Evolutionary conservation across 2,888 invertebrate species (phyloP).

Genomic region (Timema podura): DNA sequence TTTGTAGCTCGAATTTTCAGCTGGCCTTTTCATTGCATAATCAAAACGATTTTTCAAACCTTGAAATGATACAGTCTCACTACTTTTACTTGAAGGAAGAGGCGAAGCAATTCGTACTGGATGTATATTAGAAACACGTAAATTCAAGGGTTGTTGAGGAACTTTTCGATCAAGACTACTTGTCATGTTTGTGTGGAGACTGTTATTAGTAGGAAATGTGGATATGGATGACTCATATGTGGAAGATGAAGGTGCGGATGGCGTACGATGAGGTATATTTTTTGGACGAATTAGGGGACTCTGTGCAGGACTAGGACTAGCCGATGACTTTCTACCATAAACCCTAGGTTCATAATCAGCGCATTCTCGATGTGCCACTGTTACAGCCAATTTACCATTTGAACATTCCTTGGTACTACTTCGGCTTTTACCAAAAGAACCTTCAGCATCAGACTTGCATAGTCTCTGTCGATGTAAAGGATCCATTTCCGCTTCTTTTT

Average conservation of each 20-base stretch:
- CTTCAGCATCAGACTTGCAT: constrained; percentile 42
- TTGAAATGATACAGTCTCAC: not conserved
- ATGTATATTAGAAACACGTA: not conserved
- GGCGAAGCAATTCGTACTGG: constrained; percentile 6
- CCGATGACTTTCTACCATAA: constrained; percentile 32
- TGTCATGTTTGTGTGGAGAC: not conserved
- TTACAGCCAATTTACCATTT: constrained; percentile 31
- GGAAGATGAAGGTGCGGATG: constrained; percentile 6
- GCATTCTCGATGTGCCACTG: constrained; percentile 34
- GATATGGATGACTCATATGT: not conserved
- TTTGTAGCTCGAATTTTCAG: too few relatives aligned
- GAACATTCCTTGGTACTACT: not conserved
- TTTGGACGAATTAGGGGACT: constrained; percentile 35
- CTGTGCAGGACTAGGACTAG: constrained; percentile 37
- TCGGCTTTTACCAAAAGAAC: constrained; percentile 20
- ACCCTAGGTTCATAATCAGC: constrained; percentile 16
- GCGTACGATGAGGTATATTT: constrained; percentile 22
- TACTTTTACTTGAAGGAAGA: constrained; percentile 6
- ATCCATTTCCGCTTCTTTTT: constrained; percentile 51
- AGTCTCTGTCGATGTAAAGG: constrained; percentile 31
- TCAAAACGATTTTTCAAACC: too few relatives aligned
- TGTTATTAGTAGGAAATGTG: constrained; percentile 13
- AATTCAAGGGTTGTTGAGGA: not conserved
- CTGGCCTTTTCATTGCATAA: too few relatives aligned
- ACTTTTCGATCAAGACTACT: constrained; percentile 1